Conservation (phyloP, 2,797 vertebrate genomes). For the Thalassophryne amazonica region DNA sequence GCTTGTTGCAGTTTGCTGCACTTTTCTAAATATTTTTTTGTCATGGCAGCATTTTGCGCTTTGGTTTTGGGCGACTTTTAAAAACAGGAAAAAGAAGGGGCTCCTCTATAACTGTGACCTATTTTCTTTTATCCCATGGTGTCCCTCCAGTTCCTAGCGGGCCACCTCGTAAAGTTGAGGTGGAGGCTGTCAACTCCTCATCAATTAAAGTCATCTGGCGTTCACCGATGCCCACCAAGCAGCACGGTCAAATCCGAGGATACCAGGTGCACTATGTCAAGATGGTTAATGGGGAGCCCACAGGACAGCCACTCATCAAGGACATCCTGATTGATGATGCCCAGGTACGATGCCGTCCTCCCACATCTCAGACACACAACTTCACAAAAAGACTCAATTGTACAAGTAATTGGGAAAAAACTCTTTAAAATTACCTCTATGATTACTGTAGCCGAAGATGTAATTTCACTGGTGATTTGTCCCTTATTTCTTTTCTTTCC, state of each 20-base stretch:
- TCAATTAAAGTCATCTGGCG: conserved; percentile 99
- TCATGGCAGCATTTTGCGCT: conserved; percentile 71
- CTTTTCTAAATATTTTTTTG: conserved; percentile 77
- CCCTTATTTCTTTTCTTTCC: conserved; percentile 40
- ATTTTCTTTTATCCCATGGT: conserved; percentile 95
- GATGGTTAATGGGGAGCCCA: conserved; percentile 97
- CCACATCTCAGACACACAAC: conserved; percentile 39
- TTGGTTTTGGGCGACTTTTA: conserved; percentile 73
- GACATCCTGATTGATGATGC: conserved; percentile 97
- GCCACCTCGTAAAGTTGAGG: conserved; percentile 99
- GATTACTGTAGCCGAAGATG: background rate
- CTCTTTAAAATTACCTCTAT: too few relatives aligned
- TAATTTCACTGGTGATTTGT: conserved; percentile 21
- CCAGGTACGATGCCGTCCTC: conserved; percentile 83
- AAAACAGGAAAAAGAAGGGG: conserved; percentile 41
- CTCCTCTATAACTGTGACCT: conserved; percentile 87
- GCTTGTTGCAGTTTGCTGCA: conserved; percentile 80
- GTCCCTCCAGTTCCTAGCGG: conserved; percentile 99
- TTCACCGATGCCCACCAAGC: conserved; percentile 96
- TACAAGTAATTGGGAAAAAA: too few relatives aligned
- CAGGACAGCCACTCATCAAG: conserved; percentile 96
- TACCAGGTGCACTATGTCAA: conserved; percentile 99
- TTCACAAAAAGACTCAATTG: too few relatives aligned
- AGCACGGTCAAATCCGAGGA: conserved; percentile 98
- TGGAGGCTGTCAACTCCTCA: conserved; percentile 99